A percentile compares a stretch with the other conserved stretches of the same genome.
Evolutionary conservation across 2,113 vertebrate species (phyloP).

Genomic region (Origma solitaria): DNA sequence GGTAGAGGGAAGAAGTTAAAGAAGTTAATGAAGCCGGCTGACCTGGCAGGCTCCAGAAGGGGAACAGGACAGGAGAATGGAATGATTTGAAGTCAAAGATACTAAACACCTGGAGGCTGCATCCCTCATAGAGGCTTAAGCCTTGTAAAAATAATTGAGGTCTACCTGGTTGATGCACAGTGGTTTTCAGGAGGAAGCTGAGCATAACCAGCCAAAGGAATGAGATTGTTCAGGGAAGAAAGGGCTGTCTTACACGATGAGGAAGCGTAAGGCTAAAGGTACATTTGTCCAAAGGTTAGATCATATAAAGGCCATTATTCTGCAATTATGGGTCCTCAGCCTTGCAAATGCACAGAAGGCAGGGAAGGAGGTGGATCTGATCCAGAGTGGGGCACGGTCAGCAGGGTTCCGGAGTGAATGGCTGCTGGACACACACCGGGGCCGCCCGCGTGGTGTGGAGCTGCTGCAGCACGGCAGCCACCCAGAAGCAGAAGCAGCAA

Average conservation of each 20-base stretch:
- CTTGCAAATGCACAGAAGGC: background rate
- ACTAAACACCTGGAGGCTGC: background rate
- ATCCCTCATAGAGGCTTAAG: background rate
- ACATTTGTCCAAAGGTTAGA: background rate
- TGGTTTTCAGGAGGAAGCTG: background rate
- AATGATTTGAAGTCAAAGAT: background rate
- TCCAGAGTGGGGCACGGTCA: background rate
- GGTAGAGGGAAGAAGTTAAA: background rate
- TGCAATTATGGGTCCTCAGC: background rate
- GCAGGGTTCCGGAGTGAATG: accelerated
- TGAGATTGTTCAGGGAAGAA: background rate
- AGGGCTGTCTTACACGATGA: background rate
- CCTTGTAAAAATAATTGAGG: background rate
- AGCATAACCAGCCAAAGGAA: background rate
- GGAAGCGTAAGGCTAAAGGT: background rate
- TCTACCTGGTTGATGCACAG: background rate
- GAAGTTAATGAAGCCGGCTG: background rate
- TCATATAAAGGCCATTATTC: background rate
- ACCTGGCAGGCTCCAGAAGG: background rate
- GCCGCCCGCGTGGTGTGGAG: background rate
- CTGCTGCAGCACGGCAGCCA: background rate
- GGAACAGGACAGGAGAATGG: background rate
- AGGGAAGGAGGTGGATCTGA: background rate
- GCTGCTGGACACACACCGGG: background rate
- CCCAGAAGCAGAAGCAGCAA: background rate